A percentile compares a stretch with the other conserved stretches of the same genome.
These are phyloP conservation scores for Panorpa germanica DNA, from an alignment of 2,888 invertebrate genomes.

Conservation along the genomic window DNA sequence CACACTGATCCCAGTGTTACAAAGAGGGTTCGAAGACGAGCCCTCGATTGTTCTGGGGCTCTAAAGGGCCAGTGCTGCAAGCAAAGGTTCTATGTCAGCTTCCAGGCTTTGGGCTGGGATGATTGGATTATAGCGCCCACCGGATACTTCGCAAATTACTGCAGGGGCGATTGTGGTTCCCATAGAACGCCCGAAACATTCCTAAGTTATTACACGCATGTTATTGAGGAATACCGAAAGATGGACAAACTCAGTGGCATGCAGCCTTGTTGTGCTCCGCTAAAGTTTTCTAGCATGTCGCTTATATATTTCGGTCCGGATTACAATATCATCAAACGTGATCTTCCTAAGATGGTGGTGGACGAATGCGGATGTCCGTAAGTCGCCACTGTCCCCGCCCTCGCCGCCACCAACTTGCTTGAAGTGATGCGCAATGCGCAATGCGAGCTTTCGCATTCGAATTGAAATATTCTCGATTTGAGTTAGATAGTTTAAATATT, in stretches of 20 bases:
- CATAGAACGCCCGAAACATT: conserved; percentile 65
- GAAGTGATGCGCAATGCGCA: too few species aligned
- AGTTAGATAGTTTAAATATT: too few species aligned
- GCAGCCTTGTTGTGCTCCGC: conserved; percentile 81
- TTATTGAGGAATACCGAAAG: conserved; percentile 75
- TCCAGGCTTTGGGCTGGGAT: conserved; percentile 82
- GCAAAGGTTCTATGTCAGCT: conserved; percentile 80
- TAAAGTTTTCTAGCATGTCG: conserved; percentile 83
- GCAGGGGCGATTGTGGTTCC: conserved; percentile 68
- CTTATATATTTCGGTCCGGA: conserved; percentile 83
- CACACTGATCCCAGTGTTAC: conserved; percentile 52
- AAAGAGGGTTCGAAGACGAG: conserved; percentile 55
- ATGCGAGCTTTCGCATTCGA: too few species aligned
- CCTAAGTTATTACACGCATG: conserved; percentile 77
- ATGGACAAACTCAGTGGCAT: conserved; percentile 55
- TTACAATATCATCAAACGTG: conserved; percentile 79
- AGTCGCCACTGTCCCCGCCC: too few species aligned
- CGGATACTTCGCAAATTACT: conserved; percentile 88
- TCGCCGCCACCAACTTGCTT: too few species aligned
- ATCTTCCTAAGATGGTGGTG: conserved; percentile 89
- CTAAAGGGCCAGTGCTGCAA: conserved; percentile 64
- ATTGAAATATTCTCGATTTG: too few species aligned
- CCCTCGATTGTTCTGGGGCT: conserved; percentile 59
- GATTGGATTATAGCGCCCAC: conserved; percentile 85
- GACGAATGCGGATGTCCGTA: conserved; percentile 91